A percentile compares a stretch with the other conserved stretches of the same genome.
Evolutionary conservation across 2,888 invertebrate genomes (phyloP).

Genomic region (Atrina japonica): DNA sequence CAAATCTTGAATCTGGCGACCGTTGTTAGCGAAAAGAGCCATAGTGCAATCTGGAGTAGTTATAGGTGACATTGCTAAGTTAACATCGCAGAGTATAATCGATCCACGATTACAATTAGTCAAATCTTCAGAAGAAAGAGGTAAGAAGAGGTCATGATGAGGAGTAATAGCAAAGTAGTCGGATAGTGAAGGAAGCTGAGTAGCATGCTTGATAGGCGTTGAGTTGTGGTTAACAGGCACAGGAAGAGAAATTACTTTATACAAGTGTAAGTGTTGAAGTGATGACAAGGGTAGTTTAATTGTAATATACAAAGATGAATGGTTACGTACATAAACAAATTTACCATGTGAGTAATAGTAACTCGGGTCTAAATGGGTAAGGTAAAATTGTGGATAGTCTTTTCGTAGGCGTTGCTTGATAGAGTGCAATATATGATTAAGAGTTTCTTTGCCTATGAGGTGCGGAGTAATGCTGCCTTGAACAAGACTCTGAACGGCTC

Average conservation of each 20-base stretch:
- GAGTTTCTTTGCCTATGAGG: neutral
- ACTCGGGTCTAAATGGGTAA: conserved; percentile 13
- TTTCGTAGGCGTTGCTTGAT: conserved; percentile 7
- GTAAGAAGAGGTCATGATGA: conserved; percentile 14
- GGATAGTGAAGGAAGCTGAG: conserved; percentile 17
- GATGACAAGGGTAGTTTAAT: conserved; percentile 14
- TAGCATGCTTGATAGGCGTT: conserved; percentile 18
- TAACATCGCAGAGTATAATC: conserved; percentile 4
- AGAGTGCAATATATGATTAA: neutral
- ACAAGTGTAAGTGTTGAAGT: conserved; percentile 1
- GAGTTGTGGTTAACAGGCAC: conserved; percentile 4
- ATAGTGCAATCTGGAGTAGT: conserved; percentile 5
- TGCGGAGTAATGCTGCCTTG: conserved; percentile 26
- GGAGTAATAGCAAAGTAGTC: no score
- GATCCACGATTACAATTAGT: conserved; percentile 20
- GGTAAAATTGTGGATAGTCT: no score
- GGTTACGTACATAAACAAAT: conserved; percentile 26
- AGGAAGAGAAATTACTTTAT: no score
- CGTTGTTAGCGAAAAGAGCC: conserved; percentile 5
- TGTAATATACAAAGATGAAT: conserved; percentile 22
- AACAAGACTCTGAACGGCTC: conserved; percentile 7
- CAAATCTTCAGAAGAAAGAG: conserved; percentile 12
- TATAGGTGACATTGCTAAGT: conserved; percentile 2
- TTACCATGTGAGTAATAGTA: conserved; percentile 22
- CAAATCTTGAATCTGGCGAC: no score